Base-by-base conservation (phyloP, 2,888 invertebrate species). In the Dicycla oo region DNA sequence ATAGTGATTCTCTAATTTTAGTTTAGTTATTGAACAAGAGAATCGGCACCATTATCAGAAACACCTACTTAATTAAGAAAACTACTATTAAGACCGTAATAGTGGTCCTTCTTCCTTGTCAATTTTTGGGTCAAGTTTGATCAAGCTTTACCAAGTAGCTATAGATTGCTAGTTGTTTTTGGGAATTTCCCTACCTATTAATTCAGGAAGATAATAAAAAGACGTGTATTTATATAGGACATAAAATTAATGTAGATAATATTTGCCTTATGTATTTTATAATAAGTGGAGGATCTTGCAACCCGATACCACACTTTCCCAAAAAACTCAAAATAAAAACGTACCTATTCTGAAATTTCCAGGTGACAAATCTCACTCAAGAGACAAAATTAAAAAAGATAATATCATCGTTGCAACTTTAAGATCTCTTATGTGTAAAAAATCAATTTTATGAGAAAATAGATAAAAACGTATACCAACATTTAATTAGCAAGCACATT, bases 211-310 rank as follows among this genome's bases (percentile, higher is more conserved):
- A 75, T 69, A 75, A 58, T 68, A 69, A 69, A 56, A 64, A 56
- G 56, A 20, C 30, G 10, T 63, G 49, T 67, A 67, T 69, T 56
- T 76, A 84, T 49, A 76, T 76, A 75, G 57, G 38, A 60, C 51
- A 56, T 81, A 81, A 66, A 73, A 81, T 66, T 69, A 83, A 81
- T 56, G 69, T 83, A 83, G 70, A 81, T 72, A 70, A 81, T 84
- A 83, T 72, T 72, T 84, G 83, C 83, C 84, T 81, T 81, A 80
- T 60, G 71, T 84, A 80, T 81, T 81, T 70, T 75, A 67, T 82
- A 83, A 51, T 80, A 64, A 65, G 57, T 85, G 56, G 74, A 69
- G 60, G 23, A 53, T 60, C 5, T 40, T 57, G 49, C 30, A 43
- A 18, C 15, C 13, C 5, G 20, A 20, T 26, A 40, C n/a, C 30